Evolutionary conservation across 2,797 vertebrate genomes (phyloP), one percentile per base, ranked within the genome.

Genomic region (Geotrypetes seraphini): DNA sequence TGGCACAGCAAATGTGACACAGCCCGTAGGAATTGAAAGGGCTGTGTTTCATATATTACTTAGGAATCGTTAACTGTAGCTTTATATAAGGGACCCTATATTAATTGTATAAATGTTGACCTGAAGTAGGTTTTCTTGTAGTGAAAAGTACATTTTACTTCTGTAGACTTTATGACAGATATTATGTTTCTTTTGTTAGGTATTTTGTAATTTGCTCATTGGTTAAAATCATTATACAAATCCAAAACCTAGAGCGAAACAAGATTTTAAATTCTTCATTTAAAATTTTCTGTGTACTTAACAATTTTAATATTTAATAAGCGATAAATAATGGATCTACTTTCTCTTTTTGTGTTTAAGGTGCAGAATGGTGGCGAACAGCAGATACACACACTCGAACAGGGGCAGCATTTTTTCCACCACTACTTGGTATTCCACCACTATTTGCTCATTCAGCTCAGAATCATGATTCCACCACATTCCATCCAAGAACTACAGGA

Each of bases 281-380:
- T n/a, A n/a, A n/a, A n/a, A 15, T 7, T 3, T 17, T 29, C 26
- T 28, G 38, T 35, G 35, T 33, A 7, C 30, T 11, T 9, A 17
- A 10, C n/a, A 16, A 1, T 25, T 11, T 6, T 37, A 40, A 8
- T 4, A 12, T n/a, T 5, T 3, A 6, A 12, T 21, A 9, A 38
- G 10, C 31, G 60, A 17, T 8, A 23, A 19, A 23, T 56, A 31
- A 47, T 17, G 7, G 14, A 21, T 28, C 51, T 33, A 41, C 28
- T 28, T 11, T 11, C 28, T 56, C 41, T 56, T 26, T 23, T 55
- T 64, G 48, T 39, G 5, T 39, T 57, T 53, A 39, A 0, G 41
- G 32, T 55, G 42, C 75, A 89, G 94, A 96, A 55, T 93, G 91
- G 89, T 96, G 90, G 90, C 67, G 83, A 54, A 44, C 80, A 12